Evolutionary conservation across 2,797 vertebrate genomes (phyloP).

Genomic region (Rachycentron canadum): DNA sequence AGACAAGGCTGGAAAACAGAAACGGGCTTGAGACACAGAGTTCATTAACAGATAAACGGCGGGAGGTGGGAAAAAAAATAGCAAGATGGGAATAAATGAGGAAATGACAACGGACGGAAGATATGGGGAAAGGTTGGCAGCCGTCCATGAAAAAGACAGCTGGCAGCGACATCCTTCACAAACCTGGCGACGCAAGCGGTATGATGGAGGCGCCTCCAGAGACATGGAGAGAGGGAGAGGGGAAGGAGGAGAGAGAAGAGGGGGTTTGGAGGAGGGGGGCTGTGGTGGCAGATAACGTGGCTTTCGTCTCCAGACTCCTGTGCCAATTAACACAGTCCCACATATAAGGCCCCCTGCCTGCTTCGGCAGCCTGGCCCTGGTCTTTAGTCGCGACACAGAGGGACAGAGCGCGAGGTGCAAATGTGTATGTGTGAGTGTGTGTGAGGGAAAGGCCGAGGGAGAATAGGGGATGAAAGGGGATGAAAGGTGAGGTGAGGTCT

Average conservation of each 20-base stretch:
- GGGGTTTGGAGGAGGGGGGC: constrained; percentile 38
- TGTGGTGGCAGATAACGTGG: constrained; percentile 73
- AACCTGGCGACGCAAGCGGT: constrained; percentile 79
- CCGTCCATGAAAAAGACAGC: constrained; percentile 85
- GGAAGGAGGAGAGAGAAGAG: constrained; percentile 41
- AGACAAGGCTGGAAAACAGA: constrained; percentile 59
- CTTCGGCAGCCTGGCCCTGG: constrained; percentile 66
- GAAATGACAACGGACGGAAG: constrained; percentile 77
- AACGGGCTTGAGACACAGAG: constrained; percentile 63
- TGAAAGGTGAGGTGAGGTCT: constrained; percentile 72
- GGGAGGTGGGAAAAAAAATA: constrained; percentile 51
- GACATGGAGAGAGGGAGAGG: constrained; percentile 59
- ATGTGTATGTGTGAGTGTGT: constrained; percentile 8
- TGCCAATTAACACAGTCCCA: constrained; percentile 87
- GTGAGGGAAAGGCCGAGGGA: constrained; percentile 33
- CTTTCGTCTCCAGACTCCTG: constrained; percentile 80
- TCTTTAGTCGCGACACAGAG: constrained; percentile 64
- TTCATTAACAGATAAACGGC: constrained; percentile 74
- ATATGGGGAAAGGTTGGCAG: constrained; percentile 79
- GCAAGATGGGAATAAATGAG: constrained; percentile 79
- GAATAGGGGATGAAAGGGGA: constrained; percentile 56
- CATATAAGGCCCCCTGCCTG: constrained; percentile 70
- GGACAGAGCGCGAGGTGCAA: constrained; percentile 34
- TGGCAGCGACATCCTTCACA: constrained; percentile 87
- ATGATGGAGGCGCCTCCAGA: constrained; percentile 79